Percentiles rank a stretch among this genome's conserved stretches.
Evolutionary conservation across 53 echinoderm and acorn worm genomes (phyloP).

Genomic region (Stichopus horrens): DNA sequence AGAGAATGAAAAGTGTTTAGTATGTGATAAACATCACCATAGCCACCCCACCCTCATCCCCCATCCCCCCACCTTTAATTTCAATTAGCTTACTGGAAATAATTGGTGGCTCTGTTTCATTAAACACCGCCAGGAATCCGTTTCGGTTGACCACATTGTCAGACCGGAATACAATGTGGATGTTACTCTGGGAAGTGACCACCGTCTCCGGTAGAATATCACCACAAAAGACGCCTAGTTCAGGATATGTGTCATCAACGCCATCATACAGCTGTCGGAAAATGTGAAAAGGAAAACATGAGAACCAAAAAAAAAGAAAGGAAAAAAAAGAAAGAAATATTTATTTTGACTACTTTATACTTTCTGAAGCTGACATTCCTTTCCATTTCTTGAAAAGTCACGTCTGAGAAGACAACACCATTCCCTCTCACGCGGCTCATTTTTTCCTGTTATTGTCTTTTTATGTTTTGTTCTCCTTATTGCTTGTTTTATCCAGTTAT

Average conservation of each 20-base stretch:
- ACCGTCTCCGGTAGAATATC: slow-evolving; percentile 32
- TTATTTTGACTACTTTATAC: too few species aligned
- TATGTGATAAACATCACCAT: background rate
- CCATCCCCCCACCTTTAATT: background rate
- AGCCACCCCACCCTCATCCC: background rate
- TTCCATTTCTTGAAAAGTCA: too few species aligned
- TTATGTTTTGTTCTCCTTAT: too few species aligned
- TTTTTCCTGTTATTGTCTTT: too few species aligned
- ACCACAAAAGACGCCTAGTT: slow-evolving; percentile 47
- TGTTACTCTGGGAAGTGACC: slow-evolving; percentile 25
- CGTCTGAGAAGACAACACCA: too few species aligned
- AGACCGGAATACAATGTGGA: slow-evolving; percentile 38
- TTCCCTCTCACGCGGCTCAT: too few species aligned
- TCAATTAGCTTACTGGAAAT: background rate
- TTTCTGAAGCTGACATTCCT: too few species aligned
- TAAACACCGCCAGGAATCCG: slow-evolving; percentile 32
- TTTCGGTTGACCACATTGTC: background rate
- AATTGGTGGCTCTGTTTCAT: background rate
- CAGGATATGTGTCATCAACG: background rate
- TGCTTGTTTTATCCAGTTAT: too few species aligned
- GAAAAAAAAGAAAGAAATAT: too few species aligned
- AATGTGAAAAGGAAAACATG: background rate
- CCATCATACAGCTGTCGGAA: slow-evolving; percentile 55
- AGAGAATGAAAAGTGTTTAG: background rate
- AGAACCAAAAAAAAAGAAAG: too few species aligned